These are phyloP conservation scores for Eospalax fontanierii DNA, from an alignment of 2,797 vertebrate genomes.

Conservation along the genomic window DNA sequence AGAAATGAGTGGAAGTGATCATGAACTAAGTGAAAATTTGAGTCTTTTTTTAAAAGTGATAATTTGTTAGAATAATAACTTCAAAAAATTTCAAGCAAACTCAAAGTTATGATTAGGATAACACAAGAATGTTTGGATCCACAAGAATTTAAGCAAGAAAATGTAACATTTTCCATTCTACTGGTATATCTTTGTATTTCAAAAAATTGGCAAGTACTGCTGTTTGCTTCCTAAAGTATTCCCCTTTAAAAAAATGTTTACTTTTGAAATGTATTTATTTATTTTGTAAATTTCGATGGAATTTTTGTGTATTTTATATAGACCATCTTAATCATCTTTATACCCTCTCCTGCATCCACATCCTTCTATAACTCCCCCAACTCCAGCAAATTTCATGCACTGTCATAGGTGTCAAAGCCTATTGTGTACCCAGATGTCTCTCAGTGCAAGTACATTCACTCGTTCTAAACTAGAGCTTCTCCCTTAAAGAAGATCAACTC, in stretches of 20 bases:
- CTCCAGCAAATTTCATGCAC: too few species aligned
- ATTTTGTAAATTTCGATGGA: too few species aligned
- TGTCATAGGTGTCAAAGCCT: too few species aligned
- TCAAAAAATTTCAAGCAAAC: not conserved
- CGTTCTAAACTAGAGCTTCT: too few species aligned
- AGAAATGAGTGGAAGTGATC: constrained; percentile 2
- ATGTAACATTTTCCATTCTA: constrained; percentile 11
- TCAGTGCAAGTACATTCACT: too few species aligned
- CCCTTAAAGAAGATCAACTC: too few species aligned
- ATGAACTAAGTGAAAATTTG: not conserved
- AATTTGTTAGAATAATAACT: not conserved
- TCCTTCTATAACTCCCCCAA: too few species aligned
- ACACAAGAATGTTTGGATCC: constrained; percentile 21
- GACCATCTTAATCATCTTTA: too few species aligned
- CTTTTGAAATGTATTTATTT: too few species aligned
- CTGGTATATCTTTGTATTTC: not conserved
- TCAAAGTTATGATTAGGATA: constrained; percentile 23
- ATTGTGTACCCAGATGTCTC: too few species aligned
- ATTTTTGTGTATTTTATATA: too few species aligned
- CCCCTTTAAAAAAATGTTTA: not conserved
- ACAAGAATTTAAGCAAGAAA: not conserved
- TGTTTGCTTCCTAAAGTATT: constrained; percentile 17
- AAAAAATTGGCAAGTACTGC: not conserved
- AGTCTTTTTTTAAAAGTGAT: constrained; percentile 8
- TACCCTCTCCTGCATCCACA: too few species aligned